Evolutionary conservation across 2,888 invertebrate species (phyloP).

Genomic region (Caradrina clavipalpis): DNA sequence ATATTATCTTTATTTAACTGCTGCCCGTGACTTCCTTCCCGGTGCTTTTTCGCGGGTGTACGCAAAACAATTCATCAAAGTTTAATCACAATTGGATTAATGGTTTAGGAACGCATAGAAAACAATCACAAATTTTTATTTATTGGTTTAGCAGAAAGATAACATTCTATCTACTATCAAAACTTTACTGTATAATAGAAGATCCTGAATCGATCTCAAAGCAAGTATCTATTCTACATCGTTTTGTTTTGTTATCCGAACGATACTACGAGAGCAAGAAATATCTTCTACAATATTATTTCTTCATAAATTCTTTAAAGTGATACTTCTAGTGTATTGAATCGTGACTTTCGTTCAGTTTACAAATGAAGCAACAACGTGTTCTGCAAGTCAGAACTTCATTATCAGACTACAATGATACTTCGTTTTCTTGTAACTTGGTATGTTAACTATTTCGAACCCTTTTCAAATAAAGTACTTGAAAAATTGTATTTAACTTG

Average conservation of each 20-base stretch:
- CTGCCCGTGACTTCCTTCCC: too few species aligned
- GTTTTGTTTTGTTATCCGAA: constrained; percentile 12
- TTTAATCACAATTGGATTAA: too few species aligned
- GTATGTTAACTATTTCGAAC: constrained; percentile 11
- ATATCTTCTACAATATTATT: constrained; percentile 23
- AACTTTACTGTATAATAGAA: background rate
- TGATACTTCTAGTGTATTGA: constrained; percentile 25
- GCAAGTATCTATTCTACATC: constrained; percentile 19
- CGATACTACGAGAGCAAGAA: constrained; percentile 14
- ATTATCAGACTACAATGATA: constrained; percentile 49
- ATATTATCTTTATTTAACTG: constrained; percentile 6
- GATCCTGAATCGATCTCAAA: constrained; percentile 2
- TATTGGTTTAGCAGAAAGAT: too few species aligned
- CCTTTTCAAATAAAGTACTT: constrained; percentile 3
- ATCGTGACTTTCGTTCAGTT: constrained; percentile 43
- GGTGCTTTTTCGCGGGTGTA: too few species aligned
- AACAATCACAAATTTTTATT: too few species aligned
- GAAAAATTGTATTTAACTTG: constrained; percentile 5
- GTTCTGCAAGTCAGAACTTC: constrained; percentile 59
- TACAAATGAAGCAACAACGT: constrained; percentile 34
- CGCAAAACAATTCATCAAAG: too few species aligned
- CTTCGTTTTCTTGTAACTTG: constrained; percentile 20
- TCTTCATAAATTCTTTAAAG: constrained; percentile 30
- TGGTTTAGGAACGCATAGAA: too few species aligned
- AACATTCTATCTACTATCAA: background rate